Percentiles rank a stretch among this genome's conserved stretches.
These are phyloP conservation scores for Lacanobia wlatinum DNA, from an alignment of 2,888 invertebrate genomes.

Conservation along the genomic window DNA sequence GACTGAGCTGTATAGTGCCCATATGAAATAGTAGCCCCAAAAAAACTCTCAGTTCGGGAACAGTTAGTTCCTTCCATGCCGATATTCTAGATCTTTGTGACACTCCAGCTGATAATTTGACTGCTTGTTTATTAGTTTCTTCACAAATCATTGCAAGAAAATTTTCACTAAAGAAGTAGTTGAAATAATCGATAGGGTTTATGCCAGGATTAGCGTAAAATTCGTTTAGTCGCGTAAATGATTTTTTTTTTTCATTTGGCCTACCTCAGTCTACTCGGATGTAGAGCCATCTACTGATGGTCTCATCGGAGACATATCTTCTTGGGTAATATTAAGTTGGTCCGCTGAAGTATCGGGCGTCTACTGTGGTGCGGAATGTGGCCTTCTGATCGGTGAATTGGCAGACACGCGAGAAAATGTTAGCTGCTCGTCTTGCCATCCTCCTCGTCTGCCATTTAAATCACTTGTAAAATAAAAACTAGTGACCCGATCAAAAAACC, in stretches of 20 bases:
- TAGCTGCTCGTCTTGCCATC: conserved; percentile 3
- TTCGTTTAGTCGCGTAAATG: conserved; percentile 1
- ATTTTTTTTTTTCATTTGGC: conserved; percentile 9
- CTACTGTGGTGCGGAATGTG: conserved; percentile 9
- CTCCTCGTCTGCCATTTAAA: conserved; percentile 9
- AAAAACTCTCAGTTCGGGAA: conserved; percentile 44
- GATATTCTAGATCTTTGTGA: conserved; percentile 11
- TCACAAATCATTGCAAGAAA: conserved; percentile 37
- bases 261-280: conserved; percentile 6
- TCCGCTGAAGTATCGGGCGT: conserved; percentile 5
- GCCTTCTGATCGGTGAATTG: conserved; percentile 14
- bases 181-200: conserved; percentile 5
- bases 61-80: conserved; percentile 34
- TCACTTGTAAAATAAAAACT: conserved; percentile 6
- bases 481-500: not conserved
- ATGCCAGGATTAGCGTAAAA: conserved; percentile 4
- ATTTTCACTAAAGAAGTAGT: conserved; percentile 31
- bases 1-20: conserved; percentile 55
- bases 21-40: conserved; percentile 54
- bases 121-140: conserved; percentile 32
- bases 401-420: conserved; percentile 6
- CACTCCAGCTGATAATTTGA: conserved; percentile 6
- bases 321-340: conserved; percentile 2
- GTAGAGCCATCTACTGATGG: not conserved
- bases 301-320: not conserved